These are phyloP conservation scores for Natrix natrix DNA, from an alignment of 2,797 vertebrate genomes.

Conservation along the genomic window DNA sequence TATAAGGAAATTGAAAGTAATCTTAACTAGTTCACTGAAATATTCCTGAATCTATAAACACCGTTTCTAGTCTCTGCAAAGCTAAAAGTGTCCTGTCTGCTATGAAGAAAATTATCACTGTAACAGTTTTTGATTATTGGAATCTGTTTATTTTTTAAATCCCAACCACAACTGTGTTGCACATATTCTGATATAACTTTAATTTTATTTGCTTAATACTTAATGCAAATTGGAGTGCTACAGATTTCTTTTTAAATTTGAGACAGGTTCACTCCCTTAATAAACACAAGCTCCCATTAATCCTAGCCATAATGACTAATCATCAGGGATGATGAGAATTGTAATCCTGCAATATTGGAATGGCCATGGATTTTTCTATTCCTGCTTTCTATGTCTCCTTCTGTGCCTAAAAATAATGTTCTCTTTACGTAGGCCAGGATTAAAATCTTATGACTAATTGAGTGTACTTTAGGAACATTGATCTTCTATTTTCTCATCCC, in stretches of 20 bases:
- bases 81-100: background rate
- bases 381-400: background rate
- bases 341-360: background rate
- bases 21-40: background rate
- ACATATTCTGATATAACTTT: background rate
- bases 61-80: background rate
- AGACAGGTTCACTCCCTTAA: background rate
- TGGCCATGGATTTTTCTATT: background rate
- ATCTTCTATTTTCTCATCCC: background rate
- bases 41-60: background rate
- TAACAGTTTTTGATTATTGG: background rate
- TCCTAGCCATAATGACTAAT: background rate
- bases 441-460: background rate
- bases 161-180: background rate
- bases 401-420: background rate
- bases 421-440: background rate
- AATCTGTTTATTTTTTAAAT: background rate
- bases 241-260: background rate
- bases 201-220: background rate
- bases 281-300: background rate
- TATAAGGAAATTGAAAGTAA: background rate
- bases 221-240: background rate
- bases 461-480: background rate
- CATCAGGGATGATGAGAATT: background rate
- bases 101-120: background rate